phyloP scores from a whole-genome alignment of 2,888 invertebrate species.

The Lapara coniferarum region DNA sequence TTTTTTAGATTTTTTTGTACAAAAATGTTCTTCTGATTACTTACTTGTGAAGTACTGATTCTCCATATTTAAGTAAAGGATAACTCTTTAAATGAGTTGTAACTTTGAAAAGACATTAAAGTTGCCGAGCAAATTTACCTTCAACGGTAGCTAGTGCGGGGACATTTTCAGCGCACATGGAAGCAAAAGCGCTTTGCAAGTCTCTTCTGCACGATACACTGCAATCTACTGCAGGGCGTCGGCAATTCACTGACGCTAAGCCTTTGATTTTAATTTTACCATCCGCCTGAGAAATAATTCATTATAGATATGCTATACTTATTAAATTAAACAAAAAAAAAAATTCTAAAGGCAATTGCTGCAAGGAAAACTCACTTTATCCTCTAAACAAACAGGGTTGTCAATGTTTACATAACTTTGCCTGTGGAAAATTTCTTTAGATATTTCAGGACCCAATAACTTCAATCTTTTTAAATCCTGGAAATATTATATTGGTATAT shows the following conservation, averaged over 20 bases:
- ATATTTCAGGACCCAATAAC: conserved; percentile 40
- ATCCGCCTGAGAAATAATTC: conserved; percentile 33
- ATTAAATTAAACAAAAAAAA: not conserved
- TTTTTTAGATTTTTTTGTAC: too few relatives aligned
- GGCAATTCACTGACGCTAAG: conserved; percentile 34
- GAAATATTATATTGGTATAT: not conserved
- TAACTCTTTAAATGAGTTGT: too few relatives aligned
- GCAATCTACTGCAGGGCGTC: conserved; percentile 40
- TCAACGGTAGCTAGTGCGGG: conserved; percentile 41
- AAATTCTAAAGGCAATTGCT: not conserved
- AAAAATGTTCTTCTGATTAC: too few relatives aligned
- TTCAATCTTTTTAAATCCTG: conserved; percentile 52
- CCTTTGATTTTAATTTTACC: conserved; percentile 36
- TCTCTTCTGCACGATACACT: conserved; percentile 52
- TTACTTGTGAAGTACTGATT: too few relatives aligned
- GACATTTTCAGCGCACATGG: conserved; percentile 46
- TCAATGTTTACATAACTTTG: conserved; percentile 46
- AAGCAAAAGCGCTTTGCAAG: conserved; percentile 45
- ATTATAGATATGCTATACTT: not conserved
- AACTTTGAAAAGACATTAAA: too few relatives aligned
- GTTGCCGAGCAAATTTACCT: conserved; percentile 38
- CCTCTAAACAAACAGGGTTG: conserved; percentile 52
- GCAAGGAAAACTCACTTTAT: conserved; percentile 42
- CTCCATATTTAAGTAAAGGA: too few relatives aligned
- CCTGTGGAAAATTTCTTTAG: conserved; percentile 35